Base-by-base conservation (phyloP, 2,888 invertebrate species). In the Iphiclides podalirius region DNA sequence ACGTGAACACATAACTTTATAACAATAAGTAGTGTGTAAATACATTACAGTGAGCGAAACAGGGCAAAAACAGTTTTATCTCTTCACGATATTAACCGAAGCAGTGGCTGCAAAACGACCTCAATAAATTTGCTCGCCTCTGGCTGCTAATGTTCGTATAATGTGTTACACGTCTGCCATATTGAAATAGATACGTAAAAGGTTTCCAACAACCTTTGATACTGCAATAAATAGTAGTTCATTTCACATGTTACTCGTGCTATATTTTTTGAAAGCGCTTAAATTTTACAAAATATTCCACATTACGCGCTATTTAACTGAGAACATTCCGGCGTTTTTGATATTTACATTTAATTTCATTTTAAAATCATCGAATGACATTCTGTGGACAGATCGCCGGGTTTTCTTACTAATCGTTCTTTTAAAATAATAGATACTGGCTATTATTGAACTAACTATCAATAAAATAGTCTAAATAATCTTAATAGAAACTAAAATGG, bases 31-130 rank as follows among this genome's bases (percentile, higher is more conserved):
- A 38, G 17, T 14, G 2, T 9, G 28, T 13, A 17, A 14, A 36
- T 28, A 15, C 16, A 33, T 38, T 17, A 20, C 20, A 38, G 17
- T 38, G 33, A 31, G 35, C 13, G 6, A 37, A 13, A 15, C 15
- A 31, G 14, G 17, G 31, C 31, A 42, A 42, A 48, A 37, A 41
- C 36, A 37, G 12, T 49, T 49, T 49, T 49, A 43, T 43, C 48
- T 49, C 38, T 40, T 12, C 38, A 12, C 33, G 15, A 38, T 43
- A 38, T 47, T 23, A 40, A 20, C 34, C 33, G 48, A 34, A 37
- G 48, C 33, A 42, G 43, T 49, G 38, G 48, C 43, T 49, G 23
- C 42, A 49, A 33, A 49, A 49, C 48, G 42, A 43, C 42, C 26
- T 33, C 38, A 38, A 49, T 49, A 49, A 49, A 49, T 49, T 34